phyloP scores from a whole-genome alignment of 2,888 invertebrate species.

The Epinotia nisella region DNA sequence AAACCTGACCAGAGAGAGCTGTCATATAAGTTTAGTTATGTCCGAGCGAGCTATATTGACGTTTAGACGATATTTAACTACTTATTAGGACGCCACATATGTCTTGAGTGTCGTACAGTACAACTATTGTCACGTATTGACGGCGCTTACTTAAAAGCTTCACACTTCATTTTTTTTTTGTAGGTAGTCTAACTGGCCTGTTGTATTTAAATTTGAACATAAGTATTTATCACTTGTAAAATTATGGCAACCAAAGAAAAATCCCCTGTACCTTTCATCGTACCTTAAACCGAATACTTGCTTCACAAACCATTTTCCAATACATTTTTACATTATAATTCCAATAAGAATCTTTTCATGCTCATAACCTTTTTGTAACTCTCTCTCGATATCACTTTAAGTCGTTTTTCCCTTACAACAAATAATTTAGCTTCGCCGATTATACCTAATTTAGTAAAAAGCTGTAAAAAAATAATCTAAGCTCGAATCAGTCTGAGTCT shows the following conservation, averaged over 20 bases:
- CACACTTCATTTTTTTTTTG: too few species aligned
- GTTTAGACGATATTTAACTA: too few species aligned
- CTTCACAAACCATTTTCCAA: background rate
- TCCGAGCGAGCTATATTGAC: too few species aligned
- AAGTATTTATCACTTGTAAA: too few species aligned
- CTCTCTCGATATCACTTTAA: background rate
- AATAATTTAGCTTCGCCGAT: constrained; percentile 13
- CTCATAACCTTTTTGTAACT: background rate
- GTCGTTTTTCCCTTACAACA: background rate
- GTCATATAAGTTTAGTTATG: too few species aligned
- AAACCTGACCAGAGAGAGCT: too few species aligned
- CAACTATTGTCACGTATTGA: too few species aligned
- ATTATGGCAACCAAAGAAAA: background rate
- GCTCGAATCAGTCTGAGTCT: constrained; percentile 47
- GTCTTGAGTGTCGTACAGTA: too few species aligned
- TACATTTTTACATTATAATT: background rate
- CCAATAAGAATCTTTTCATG: background rate
- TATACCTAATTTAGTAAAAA: constrained; percentile 32
- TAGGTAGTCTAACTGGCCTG: too few species aligned
- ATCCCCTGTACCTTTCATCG: background rate
- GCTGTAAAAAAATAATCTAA: constrained; percentile 33
- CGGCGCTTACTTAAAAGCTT: too few species aligned
- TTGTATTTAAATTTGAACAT: too few species aligned
- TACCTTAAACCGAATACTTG: background rate
- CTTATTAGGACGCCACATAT: too few species aligned